A percentile compares a stretch with the other conserved stretches of the same genome.
Evolutionary conservation across 2,797 vertebrate genomes (phyloP).

Genomic region (Podargus strigoides): DNA sequence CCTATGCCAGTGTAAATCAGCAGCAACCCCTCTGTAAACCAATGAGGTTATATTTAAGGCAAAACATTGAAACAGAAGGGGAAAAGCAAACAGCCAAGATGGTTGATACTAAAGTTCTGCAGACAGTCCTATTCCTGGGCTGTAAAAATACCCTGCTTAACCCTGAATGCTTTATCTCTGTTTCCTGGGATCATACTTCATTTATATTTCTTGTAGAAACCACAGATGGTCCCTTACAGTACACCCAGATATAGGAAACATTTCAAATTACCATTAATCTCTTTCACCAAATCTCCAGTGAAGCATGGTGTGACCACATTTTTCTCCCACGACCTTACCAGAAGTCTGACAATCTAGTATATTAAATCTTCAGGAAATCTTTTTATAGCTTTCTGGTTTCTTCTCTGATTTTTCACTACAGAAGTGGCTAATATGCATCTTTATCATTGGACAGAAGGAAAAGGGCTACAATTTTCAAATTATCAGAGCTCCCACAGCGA

Average conservation of each 20-base stretch:
- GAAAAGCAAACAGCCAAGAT: not conserved
- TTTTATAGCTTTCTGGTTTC: not conserved
- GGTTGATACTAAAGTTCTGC: not conserved
- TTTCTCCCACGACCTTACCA: conserved; percentile 25
- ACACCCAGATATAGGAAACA: conserved; percentile 2
- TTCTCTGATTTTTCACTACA: not conserved
- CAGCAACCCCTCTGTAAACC: not conserved
- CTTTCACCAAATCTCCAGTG: conserved; percentile 31
- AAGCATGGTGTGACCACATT: conserved; percentile 1
- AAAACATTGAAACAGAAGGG: conserved; percentile 4
- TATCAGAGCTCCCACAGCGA: not conserved
- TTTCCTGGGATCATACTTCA: conserved; percentile 10
- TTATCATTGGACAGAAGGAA: not conserved
- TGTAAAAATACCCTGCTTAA: conserved; percentile 31
- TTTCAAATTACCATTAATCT: conserved; percentile 17
- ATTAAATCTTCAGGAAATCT: not conserved
- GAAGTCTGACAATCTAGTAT: not conserved
- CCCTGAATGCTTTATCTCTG: not conserved
- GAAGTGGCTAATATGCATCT: not conserved
- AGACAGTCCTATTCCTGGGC: not conserved
- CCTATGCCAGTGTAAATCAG: not conserved
- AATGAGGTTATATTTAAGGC: not conserved
- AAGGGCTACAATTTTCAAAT: not conserved
- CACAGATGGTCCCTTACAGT: conserved; percentile 10
- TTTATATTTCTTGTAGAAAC: conserved; percentile 36